A percentile compares a stretch with the other conserved stretches of the same genome.
Conservation (phyloP, 2,797 vertebrate species). For the Acipenser ruthenus region DNA sequence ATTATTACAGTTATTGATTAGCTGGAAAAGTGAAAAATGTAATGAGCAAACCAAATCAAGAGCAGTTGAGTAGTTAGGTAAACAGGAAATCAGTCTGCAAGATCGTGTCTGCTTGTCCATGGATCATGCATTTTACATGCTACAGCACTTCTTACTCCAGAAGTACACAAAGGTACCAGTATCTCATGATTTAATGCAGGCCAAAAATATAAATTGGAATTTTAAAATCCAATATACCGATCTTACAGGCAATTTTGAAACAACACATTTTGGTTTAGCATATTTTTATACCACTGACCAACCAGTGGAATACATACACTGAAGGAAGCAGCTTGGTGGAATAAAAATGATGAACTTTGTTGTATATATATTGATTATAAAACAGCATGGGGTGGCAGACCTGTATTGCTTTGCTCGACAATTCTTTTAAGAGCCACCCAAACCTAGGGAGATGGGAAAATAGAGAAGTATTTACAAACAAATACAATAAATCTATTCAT, state of each 20-base stretch:
- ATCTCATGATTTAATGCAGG: background rate
- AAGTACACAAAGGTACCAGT: background rate
- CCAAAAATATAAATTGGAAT: background rate
- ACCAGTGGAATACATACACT: background rate
- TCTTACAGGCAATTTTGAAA: background rate
- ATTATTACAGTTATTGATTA: constrained; percentile 77
- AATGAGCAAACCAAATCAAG: constrained; percentile 44
- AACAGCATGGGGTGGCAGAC: too few relatives aligned
- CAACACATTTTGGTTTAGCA: background rate
- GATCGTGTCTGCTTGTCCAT: constrained; percentile 1
- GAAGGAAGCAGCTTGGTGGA: background rate
- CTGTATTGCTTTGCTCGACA: too few relatives aligned
- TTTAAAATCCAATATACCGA: background rate
- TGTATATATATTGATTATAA: background rate
- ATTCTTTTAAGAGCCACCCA: too few relatives aligned
- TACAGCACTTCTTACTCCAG: background rate
- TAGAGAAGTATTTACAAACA: too few relatives aligned
- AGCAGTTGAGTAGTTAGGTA: background rate
- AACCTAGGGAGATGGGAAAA: too few relatives aligned
- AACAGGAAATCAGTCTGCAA: constrained; percentile 3
- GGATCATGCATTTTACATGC: constrained; percentile 1
- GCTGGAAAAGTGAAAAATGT: constrained; percentile 65
- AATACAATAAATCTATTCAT: too few relatives aligned
- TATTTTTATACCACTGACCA: background rate
- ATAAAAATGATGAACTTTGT: background rate